Evolutionary conservation across 2,113 vertebrate species (phyloP).

Genomic region (Poecile atricapillus): DNA sequence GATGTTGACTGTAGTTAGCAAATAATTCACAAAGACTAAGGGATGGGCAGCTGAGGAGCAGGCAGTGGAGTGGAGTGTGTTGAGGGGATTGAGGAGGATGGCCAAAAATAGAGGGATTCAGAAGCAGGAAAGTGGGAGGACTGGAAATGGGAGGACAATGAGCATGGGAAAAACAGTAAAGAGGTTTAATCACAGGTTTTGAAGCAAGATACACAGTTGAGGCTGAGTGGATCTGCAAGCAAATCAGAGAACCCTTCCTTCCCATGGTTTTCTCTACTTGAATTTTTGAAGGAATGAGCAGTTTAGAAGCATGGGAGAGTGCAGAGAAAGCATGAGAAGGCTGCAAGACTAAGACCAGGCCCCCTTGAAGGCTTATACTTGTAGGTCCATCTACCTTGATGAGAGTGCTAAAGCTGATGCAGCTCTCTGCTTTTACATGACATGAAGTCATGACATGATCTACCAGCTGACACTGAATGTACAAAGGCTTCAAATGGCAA

Average conservation of each 20-base stretch:
- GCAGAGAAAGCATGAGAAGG: background rate
- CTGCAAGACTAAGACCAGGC: background rate
- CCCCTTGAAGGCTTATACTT: background rate
- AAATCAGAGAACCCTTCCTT: background rate
- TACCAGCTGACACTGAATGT: background rate
- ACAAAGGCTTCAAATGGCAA: background rate
- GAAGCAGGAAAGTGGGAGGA: background rate
- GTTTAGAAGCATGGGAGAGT: background rate
- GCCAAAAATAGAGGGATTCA: background rate
- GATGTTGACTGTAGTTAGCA: background rate
- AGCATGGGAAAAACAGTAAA: background rate
- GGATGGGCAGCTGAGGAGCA: background rate
- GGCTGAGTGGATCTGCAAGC: background rate
- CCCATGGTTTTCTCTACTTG: background rate
- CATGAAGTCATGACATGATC: background rate
- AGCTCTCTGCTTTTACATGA: background rate
- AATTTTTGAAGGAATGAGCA: background rate
- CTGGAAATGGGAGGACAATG: background rate
- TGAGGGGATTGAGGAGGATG: background rate
- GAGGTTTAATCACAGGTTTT: background rate
- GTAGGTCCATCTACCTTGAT: background rate
- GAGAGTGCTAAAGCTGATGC: background rate
- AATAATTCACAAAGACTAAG: background rate
- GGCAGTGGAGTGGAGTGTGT: background rate
- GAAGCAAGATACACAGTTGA: background rate